Evolutionary conservation across 2,888 invertebrate species (phyloP).

Genomic region (Yponomeuta evonymella): DNA sequence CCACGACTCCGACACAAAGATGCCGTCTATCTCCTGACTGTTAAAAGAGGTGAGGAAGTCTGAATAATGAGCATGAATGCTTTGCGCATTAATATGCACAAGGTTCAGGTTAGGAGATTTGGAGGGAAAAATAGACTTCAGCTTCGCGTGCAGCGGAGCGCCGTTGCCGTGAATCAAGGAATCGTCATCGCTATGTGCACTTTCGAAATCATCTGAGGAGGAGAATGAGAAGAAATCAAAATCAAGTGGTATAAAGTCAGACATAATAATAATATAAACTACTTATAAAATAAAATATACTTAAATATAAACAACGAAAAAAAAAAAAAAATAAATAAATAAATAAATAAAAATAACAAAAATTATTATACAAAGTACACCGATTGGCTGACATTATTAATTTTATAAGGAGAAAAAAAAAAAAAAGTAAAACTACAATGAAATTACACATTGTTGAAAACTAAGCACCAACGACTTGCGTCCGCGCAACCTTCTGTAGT

Average conservation of each 20-base stretch:
- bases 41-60: slow-evolving; percentile 13
- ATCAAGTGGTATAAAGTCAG: not conserved
- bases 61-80: slow-evolving; percentile 13
- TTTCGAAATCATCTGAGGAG: not conserved
- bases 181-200: not conserved
- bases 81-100: slow-evolving; percentile 18
- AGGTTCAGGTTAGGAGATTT: slow-evolving; percentile 7
- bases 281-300: not conserved
- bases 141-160: not conserved
- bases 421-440: too few species aligned
- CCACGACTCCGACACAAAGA: slow-evolving; percentile 18
- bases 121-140: not conserved
- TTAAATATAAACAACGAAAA: not conserved
- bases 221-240: not conserved
- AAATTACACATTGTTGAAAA: too few species aligned
- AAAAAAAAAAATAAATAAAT: not conserved
- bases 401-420: too few species aligned
- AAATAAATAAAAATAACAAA: too few species aligned
- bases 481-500: too few species aligned
- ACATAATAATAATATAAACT: not conserved
- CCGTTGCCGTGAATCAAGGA: not conserved
- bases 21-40: slow-evolving; percentile 13
- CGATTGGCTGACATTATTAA: too few species aligned
- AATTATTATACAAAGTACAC: not conserved
- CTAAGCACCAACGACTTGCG: too few species aligned